A percentile compares a stretch with the other conserved stretches of the same genome.
phyloP scores from a whole-genome alignment of 2,797 vertebrate species.

The Malurus splendens region DNA sequence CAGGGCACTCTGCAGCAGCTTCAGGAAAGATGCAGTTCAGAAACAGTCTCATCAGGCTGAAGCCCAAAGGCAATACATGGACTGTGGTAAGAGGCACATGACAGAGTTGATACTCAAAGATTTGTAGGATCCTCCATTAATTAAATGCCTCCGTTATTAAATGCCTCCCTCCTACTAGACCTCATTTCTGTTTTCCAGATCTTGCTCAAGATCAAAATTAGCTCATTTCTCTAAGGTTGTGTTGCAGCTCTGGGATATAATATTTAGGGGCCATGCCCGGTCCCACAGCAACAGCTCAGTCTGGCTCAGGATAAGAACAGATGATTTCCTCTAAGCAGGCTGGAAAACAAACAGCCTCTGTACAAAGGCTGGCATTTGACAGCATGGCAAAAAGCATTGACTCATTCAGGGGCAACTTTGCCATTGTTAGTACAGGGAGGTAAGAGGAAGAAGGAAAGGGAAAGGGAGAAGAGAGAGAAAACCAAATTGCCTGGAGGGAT shows the following conservation, averaged over 20 bases:
- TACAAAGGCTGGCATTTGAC: not conserved
- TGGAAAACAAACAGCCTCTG: not conserved
- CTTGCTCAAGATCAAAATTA: not conserved
- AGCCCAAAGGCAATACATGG: not conserved
- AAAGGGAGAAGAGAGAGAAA: not conserved
- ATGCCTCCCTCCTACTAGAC: not conserved
- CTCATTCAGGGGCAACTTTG: not conserved
- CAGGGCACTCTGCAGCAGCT: not conserved
- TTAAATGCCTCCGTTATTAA: not conserved
- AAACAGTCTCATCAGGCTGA: not conserved
- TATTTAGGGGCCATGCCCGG: not conserved
- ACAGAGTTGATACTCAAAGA: not conserved
- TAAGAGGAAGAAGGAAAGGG: not conserved
- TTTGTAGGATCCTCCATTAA: not conserved
- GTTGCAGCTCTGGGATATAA: not conserved
- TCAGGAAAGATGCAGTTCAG: not conserved
- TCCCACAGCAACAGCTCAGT: not conserved
- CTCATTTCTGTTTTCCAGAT: not conserved
- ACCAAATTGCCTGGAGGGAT: not conserved
- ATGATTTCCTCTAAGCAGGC: not conserved
- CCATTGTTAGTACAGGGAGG: not conserved
- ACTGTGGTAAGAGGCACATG: not conserved
- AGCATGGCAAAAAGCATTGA: not conserved
- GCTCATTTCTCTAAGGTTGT: not conserved
- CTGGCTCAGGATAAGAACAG: not conserved